Evolutionary conservation across 1,140 invertebrate species (phyloP).

Genomic region (Berghia stephanieae): DNA sequence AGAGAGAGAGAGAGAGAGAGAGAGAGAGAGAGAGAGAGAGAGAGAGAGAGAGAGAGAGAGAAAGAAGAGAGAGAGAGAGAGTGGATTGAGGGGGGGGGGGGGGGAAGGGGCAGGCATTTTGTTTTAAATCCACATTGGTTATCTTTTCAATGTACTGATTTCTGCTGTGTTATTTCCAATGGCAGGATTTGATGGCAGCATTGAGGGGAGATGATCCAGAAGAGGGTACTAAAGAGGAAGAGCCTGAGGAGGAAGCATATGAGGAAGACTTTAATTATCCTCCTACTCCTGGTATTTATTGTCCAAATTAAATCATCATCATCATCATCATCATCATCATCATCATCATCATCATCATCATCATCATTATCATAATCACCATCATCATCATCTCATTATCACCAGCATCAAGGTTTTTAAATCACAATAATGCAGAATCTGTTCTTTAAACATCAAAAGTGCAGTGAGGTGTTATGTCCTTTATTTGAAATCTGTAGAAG

Average conservation of each 20-base stretch:
- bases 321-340: not conserved
- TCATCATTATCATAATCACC: not conserved
- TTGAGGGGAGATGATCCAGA: not conserved
- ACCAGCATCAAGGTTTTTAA: too few species aligned
- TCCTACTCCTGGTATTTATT: not conserved
- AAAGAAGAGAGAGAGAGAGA: too few species aligned
- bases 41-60: too few species aligned
- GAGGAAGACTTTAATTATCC: not conserved
- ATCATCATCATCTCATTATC: not conserved
- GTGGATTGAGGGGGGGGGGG: not conserved
- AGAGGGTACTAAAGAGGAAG: slow-evolving; percentile 9
- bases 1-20: too few species aligned
- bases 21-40: too few species aligned
- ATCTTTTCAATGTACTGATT: not conserved
- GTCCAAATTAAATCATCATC: not conserved
- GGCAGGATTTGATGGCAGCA: slow-evolving; percentile 19
- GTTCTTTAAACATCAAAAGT: too few species aligned
- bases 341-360: not conserved
- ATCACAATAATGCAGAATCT: not conserved
- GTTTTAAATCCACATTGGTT: not conserved
- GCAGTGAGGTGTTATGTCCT: too few species aligned
- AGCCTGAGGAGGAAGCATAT: not conserved
- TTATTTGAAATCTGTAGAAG: not conserved
- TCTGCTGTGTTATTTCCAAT: not conserved
- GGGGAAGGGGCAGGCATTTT: not conserved